Evolutionary conservation across 2,113 vertebrate species (phyloP), one percentile per base, ranked within the genome.

Genomic region (Rhynchopsitta pachyrhyncha): DNA sequence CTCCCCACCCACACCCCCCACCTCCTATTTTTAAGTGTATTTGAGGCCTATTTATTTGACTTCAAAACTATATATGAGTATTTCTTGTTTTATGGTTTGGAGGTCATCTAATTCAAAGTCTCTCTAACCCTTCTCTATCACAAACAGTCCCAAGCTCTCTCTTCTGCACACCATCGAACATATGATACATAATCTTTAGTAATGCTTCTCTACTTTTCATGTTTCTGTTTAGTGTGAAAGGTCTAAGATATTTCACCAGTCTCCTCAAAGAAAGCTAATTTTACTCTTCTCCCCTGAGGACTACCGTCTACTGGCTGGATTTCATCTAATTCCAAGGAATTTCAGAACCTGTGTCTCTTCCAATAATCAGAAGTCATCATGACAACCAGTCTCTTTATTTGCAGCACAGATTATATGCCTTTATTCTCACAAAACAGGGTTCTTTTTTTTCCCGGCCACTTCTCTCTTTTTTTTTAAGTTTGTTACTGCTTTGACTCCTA

Each of bases 261-360:
- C 3, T 68, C 41, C 17, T 62, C 29, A 74, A 70, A 11, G 13
- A 74, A 77, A 76, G 16, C 3, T 80, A 31, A 80, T 47, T 70
- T 88, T 10, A 31, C 8, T 69, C 15, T 37, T 8, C 10, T 83
- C 6, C 33, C 90, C 41, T 79, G 53, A 88, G 44, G 24, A 37
- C 41, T 82, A 15, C 39, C 2, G 28, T 50, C 53, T 73, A 24
- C n/a, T 60, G 35, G 2, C 11, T 59, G 57, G 22, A 60, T 90
- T 85, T 92, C 23, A 19, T 35, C 23, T 35, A 27, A 15, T 55
- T 22, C 15, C 47, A 68, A 66, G 55, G 71, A 84, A 78, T 77
- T 77, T 4, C 0, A 0, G 31, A 88, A 29, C 11, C 2, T 55
- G 7, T 76, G 33, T 60, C 37, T 59, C 3, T 35, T 81, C 23